Conservation (phyloP, 2,797 vertebrate species). For the Ibycter americanus region DNA sequence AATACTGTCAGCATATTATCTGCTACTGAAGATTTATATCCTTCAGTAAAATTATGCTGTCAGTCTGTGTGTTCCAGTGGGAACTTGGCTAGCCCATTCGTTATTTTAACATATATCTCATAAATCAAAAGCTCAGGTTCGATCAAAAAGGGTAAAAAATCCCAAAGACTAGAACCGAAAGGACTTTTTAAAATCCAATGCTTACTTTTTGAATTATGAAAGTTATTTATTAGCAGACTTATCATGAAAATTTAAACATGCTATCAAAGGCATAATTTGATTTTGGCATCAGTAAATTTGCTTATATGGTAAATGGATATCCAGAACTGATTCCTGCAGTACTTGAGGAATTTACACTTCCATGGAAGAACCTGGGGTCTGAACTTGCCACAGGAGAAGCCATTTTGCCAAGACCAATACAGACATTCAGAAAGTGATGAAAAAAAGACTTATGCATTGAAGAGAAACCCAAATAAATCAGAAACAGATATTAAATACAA, state of each 20-base stretch:
- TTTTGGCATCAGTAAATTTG: constrained; percentile 13
- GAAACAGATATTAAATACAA: not conserved
- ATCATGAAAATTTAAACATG: not conserved
- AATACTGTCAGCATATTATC: not conserved
- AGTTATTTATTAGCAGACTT: not conserved
- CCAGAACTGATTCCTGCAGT: not conserved
- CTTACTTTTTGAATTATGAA: not conserved
- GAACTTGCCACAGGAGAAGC: not conserved
- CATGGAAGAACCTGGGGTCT: not conserved
- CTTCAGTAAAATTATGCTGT: not conserved
- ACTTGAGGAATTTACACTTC: not conserved
- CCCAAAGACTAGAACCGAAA: not conserved
- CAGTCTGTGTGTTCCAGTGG: not conserved
- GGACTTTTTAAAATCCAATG: not conserved
- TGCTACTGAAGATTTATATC: not conserved
- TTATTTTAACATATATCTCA: constrained; percentile 15
- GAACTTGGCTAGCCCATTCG: not conserved
- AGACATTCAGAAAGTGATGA: not conserved
- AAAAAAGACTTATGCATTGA: not conserved
- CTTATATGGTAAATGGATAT: not conserved
- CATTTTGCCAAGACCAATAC: not conserved
- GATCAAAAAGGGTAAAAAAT: not conserved
- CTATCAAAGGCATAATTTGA: not conserved
- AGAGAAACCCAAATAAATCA: not conserved
- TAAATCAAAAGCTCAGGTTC: constrained; percentile 8